phyloP scores from a whole-genome alignment of 2,113 vertebrate genomes.

The Pristiophorus japonicus region DNA sequence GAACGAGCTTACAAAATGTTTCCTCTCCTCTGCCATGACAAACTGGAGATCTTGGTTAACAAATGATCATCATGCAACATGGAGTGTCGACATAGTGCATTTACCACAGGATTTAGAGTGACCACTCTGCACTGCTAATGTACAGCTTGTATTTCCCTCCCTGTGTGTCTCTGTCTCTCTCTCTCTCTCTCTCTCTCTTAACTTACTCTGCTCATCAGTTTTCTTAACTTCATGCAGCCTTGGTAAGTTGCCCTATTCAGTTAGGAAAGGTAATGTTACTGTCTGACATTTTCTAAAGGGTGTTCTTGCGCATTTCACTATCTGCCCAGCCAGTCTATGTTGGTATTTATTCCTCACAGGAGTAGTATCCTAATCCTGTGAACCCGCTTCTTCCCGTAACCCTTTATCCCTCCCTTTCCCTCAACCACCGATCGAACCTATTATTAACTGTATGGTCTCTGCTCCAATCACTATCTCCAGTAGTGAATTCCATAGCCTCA shows the following conservation, averaged over 20 bases:
- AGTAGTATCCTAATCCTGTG: not conserved
- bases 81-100: too few species aligned
- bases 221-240: too few species aligned
- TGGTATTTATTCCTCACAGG: not conserved
- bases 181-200: too few species aligned
- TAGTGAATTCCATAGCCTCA: not conserved
- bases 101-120: too few species aligned
- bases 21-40: not conserved
- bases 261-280: not conserved
- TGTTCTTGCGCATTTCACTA: not conserved
- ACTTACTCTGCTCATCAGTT: not conserved
- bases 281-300: not conserved
- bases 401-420: not conserved
- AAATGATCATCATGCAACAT: not conserved
- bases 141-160: too few species aligned
- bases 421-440: not conserved
- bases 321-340: not conserved
- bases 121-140: not conserved
- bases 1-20: not conserved
- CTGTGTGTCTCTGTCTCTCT: not conserved
- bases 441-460: not conserved
- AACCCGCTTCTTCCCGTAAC: not conserved
- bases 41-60: not conserved
- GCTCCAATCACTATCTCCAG: not conserved
- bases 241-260: not conserved